Evolutionary conservation across 2,888 invertebrate genomes (phyloP).

Genomic region (Clanis bilineata): DNA sequence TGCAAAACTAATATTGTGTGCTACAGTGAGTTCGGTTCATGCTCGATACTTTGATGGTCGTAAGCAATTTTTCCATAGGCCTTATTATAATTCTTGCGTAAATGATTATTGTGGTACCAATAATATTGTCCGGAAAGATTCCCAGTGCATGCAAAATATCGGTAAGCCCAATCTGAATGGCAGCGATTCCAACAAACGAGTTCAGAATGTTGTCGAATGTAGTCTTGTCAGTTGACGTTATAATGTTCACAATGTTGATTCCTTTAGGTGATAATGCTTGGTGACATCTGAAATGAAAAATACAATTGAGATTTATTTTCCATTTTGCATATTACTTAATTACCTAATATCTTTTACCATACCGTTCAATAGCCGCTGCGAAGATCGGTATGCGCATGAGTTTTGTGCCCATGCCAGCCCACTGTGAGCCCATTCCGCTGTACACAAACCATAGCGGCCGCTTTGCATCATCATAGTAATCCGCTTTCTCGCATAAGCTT

Average conservation of each 20-base stretch:
- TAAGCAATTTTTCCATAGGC: no score
- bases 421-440: slow-evolving; percentile 89
- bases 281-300: slow-evolving; percentile 65
- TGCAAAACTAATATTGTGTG: no score
- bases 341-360: slow-evolving; percentile 14
- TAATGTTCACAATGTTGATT: slow-evolving; percentile 84
- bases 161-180: slow-evolving; percentile 82
- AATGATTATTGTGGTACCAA: slow-evolving; percentile 80
- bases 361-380: slow-evolving; percentile 75
- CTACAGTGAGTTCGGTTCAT: no score
- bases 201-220: slow-evolving; percentile 83
- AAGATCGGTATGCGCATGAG: slow-evolving; percentile 85
- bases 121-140: slow-evolving; percentile 87
- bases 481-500: slow-evolving; percentile 41
- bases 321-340: neutral
- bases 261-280: slow-evolving; percentile 82
- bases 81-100: no score
- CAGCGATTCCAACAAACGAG: slow-evolving; percentile 90
- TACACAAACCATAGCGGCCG: slow-evolving; percentile 86
- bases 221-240: slow-evolving; percentile 83
- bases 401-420: slow-evolving; percentile 85
- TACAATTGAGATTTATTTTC: no score
- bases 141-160: slow-evolving; percentile 73
- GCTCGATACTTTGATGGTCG: no score
- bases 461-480: slow-evolving; percentile 49